phyloP scores from a whole-genome alignment of 2,797 vertebrate genomes.

The Falco cherrug region DNA sequence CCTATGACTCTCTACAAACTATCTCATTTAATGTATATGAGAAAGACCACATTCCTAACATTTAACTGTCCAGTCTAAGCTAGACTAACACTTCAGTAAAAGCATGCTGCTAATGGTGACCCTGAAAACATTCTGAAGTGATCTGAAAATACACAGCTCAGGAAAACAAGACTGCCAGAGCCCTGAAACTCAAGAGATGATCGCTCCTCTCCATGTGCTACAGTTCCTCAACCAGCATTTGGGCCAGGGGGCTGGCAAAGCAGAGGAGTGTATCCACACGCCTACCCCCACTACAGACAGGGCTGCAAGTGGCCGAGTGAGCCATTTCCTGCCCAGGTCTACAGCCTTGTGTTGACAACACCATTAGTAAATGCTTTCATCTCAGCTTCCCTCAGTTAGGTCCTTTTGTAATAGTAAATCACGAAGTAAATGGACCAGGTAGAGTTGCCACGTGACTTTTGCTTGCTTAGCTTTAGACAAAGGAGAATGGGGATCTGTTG shows the following conservation, averaged over 20 bases:
- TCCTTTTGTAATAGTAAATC: constrained; percentile 10
- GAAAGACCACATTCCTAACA: too few relatives aligned
- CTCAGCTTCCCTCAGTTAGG: constrained; percentile 17
- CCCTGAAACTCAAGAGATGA: neutral
- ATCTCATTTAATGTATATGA: too few relatives aligned
- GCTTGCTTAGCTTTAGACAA: constrained; percentile 26
- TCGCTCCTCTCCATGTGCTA: neutral
- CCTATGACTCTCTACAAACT: neutral
- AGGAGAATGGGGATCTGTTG: neutral
- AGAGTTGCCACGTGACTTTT: constrained; percentile 2
- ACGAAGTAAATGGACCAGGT: constrained; percentile 18
- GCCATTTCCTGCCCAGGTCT: neutral
- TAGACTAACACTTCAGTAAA: neutral
- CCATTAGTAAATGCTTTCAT: neutral
- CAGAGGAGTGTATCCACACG: neutral
- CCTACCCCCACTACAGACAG: neutral
- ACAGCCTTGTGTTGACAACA: neutral
- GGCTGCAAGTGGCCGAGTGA: neutral
- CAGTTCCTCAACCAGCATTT: accelerated
- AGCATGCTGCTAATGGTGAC: neutral
- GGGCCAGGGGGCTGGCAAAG: neutral
- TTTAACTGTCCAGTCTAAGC: neutral
- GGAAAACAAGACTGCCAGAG: neutral
- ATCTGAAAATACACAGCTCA: neutral
- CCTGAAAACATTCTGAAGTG: neutral